Base-by-base conservation (phyloP, 2,113 vertebrate genomes). In the Tinamus guttatus region DNA sequence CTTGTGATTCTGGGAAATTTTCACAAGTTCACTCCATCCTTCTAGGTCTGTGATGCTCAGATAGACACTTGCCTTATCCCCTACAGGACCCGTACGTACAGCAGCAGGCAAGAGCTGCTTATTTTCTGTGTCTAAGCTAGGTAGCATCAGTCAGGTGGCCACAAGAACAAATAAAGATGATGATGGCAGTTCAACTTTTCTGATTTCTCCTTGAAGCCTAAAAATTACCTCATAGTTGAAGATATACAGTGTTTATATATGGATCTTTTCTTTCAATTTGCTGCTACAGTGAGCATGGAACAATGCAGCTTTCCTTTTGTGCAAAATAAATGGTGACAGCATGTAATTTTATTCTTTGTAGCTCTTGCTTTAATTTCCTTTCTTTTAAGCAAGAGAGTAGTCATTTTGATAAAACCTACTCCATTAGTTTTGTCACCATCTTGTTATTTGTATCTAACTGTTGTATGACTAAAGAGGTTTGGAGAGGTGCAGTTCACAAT, bases 301-400 rank as follows among this genome's bases (percentile, higher is more conserved):
- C 97, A 97, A 77, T 77, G 88, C 40, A 96, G 81, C 70, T 94
- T 96, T 86, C 79, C 54, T 92, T 77, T 93, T 79, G 68, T 94
- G 94, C 56, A 90, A 97, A 97, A 90, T 93, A 96, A 98, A 98
- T 97, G 91, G 97, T 98, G 95, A 92, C 97, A 98, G 98, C 76
- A 43, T 78, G 32, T 78, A 88, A 95, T 94, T 95, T 95, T 92
- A 93, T 84, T 91, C 85, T 86, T 98, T 98, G 98, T 81, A 96
- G 88, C 86, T 88, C 91, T 95, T 96, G 83, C 81, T 93, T 74
- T 24, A 78, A 95, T 97, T 99, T 98, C 97, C 97, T 96, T 85
- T 90, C 80, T 60, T 95, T 97, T 87, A 92, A 94, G 95, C 95
- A 97, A 94, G 84, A 87, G 69, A 95, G 36, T 76, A 96, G 96